These are phyloP conservation scores for Lithophane ornitopus DNA, from an alignment of 2,888 invertebrate genomes.

Conservation along the genomic window DNA sequence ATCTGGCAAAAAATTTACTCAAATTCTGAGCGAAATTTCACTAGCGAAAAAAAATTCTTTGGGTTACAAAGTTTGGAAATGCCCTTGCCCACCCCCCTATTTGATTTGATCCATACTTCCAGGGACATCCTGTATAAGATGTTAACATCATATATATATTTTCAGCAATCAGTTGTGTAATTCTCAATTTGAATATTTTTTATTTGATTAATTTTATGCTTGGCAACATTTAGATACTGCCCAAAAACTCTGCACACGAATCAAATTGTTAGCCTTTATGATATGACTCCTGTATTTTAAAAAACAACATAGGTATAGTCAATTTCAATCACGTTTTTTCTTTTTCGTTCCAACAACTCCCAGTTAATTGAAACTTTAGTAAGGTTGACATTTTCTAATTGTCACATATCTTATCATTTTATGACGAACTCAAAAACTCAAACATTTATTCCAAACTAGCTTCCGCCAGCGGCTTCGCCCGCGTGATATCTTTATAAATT, in stretches of 20 bases:
- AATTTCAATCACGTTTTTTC: not conserved
- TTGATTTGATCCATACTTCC: no score
- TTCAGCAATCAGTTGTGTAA: constrained; percentile 30
- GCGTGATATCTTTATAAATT: no score
- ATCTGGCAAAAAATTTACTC: no score
- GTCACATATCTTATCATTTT: not conserved
- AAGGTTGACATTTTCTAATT: not conserved
- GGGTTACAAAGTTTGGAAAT: no score
- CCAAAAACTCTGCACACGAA: constrained; percentile 8
- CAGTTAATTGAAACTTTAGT: not conserved
- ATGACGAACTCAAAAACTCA: not conserved
- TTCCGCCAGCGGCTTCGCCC: no score
- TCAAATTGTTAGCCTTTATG: constrained; percentile 7
- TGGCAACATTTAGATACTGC: constrained; percentile 42
- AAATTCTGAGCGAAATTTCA: no score
- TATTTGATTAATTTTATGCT: constrained; percentile 33
- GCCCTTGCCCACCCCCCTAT: no score
- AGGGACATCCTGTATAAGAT: no score
- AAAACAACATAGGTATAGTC: not conserved
- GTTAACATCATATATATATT: not conserved
- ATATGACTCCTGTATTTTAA: constrained; percentile 21
- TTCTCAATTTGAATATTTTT: constrained; percentile 30
- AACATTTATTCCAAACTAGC: not conserved
- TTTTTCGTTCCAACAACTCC: not conserved
- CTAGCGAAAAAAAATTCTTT: no score